Percentiles rank a stretch among this genome's conserved stretches.
phyloP scores from a whole-genome alignment of 2,888 invertebrate species.

The Fragum sueziense region DNA sequence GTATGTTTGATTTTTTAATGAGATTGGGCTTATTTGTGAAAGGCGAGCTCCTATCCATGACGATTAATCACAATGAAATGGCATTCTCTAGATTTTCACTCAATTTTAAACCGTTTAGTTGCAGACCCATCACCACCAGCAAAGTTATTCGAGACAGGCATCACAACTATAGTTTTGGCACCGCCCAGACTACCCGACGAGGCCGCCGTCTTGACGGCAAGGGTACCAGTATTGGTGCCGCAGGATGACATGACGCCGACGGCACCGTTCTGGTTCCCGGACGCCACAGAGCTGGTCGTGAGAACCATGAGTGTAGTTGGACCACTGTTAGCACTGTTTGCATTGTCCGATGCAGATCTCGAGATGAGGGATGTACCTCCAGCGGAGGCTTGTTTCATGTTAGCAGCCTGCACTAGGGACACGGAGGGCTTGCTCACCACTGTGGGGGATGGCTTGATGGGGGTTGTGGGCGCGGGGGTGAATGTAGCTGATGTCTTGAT shows the following conservation, averaged over 20 bases:
- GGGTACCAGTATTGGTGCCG: slow-evolving; percentile 65
- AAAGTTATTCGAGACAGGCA: slow-evolving; percentile 74
- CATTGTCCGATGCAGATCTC: slow-evolving; percentile 50
- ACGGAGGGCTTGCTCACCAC: slow-evolving; percentile 50
- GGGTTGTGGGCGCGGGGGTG: slow-evolving; percentile 31
- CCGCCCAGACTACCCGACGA: slow-evolving; percentile 65
- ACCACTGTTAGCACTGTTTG: slow-evolving; percentile 45
- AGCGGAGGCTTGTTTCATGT: slow-evolving; percentile 38
- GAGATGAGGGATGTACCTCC: slow-evolving; percentile 59
- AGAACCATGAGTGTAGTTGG: slow-evolving; percentile 76
- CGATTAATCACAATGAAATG: too few species aligned
- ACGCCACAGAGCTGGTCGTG: slow-evolving; percentile 64
- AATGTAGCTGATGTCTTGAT: too few species aligned
- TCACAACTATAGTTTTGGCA: slow-evolving; percentile 77
- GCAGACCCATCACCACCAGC: slow-evolving; percentile 67
- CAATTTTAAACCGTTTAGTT: slow-evolving; percentile 73
- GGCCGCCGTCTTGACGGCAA: slow-evolving; percentile 71
- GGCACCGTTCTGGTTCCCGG: slow-evolving; percentile 59
- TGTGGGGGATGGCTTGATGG: slow-evolving; percentile 51
- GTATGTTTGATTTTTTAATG: too few species aligned
- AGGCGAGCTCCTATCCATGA: too few species aligned
- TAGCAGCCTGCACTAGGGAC: slow-evolving; percentile 46
- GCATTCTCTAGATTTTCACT: too few species aligned
- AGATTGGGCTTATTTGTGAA: too few species aligned
- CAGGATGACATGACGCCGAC: slow-evolving; percentile 52